Percentiles rank a stretch among this genome's conserved stretches.
Conservation (phyloP, 1,140 invertebrate species). For the Drosophila asahinai region DNA sequence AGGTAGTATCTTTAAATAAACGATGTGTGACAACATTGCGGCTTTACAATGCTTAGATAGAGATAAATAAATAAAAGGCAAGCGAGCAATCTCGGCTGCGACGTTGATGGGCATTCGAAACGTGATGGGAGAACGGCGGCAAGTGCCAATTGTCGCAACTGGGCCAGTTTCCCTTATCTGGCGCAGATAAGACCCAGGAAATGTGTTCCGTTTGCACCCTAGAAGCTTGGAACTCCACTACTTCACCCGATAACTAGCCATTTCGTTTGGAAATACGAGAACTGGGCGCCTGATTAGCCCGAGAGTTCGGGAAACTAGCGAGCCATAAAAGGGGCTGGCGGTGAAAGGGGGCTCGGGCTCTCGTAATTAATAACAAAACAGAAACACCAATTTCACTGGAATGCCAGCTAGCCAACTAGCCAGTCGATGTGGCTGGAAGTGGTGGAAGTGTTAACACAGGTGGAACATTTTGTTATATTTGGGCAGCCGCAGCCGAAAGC, state of each 20-base stretch:
- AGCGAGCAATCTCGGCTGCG: conserved; percentile 2
- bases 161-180: conserved; percentile 54
- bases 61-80: conserved; percentile 23
- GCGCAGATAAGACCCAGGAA: conserved; percentile 45
- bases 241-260: conserved; percentile 15
- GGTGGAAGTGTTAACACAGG: conserved; percentile 49
- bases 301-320: conserved; percentile 14
- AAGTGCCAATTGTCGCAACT: conserved; percentile 46
- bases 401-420: conserved; percentile 20
- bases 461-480: conserved; percentile 60
- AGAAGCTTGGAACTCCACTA: conserved; percentile 16
- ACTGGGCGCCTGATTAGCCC: conserved; percentile 10
- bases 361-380: conserved; percentile 58
- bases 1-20: conserved; percentile 25
- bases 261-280: conserved; percentile 17
- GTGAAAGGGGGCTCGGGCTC: conserved; percentile 14
- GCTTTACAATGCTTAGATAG: conserved; percentile 22
- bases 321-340: conserved; percentile 4
- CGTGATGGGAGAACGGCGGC: conserved; percentile 37
- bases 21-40: conserved; percentile 17
- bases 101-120: conserved; percentile 50
- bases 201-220: conserved; percentile 1
- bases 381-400: conserved; percentile 57
- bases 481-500: conserved; percentile 39
- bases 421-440: conserved; percentile 23